Conservation (phyloP, 2,888 invertebrate genomes). For the Macaria liturata region DNA sequence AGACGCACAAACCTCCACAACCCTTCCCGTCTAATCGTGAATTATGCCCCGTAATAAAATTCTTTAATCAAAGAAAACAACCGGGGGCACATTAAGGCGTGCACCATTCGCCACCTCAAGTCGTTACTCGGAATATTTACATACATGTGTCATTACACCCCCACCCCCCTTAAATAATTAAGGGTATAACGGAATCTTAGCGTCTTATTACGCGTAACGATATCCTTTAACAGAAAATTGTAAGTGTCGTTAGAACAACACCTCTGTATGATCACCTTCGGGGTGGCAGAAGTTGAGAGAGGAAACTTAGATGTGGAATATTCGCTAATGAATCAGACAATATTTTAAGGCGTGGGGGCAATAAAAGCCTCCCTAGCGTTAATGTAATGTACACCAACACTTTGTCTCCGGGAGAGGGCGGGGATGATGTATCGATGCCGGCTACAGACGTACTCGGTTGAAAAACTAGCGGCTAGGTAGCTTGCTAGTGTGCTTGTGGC, state of each 20-base stretch:
- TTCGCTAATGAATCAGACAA: slow-evolving; percentile 84
- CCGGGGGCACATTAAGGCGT: slow-evolving; percentile 75
- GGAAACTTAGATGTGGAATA: slow-evolving; percentile 82
- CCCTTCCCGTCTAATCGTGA: slow-evolving; percentile 82
- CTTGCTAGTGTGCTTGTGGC: too few relatives aligned
- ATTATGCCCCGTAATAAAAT: slow-evolving; percentile 82
- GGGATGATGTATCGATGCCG: slow-evolving; percentile 75
- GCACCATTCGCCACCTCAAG: slow-evolving; percentile 79
- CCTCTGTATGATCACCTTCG: slow-evolving; percentile 69
- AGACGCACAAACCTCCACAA: slow-evolving; percentile 54
- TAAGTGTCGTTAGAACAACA: slow-evolving; percentile 72
- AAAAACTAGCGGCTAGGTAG: too few relatives aligned
- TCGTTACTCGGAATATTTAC: slow-evolving; percentile 80
- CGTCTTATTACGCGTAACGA: slow-evolving; percentile 82
- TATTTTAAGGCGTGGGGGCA: slow-evolving; percentile 81
- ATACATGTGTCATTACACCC: slow-evolving; percentile 80
- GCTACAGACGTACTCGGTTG: too few relatives aligned
- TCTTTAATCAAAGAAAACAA: slow-evolving; percentile 84
- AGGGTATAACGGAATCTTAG: slow-evolving; percentile 83
- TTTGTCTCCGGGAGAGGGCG: slow-evolving; percentile 72
- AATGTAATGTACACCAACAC: slow-evolving; percentile 80
- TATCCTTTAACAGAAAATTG: slow-evolving; percentile 82
- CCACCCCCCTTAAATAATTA: slow-evolving; percentile 73
- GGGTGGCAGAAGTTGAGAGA: slow-evolving; percentile 51
- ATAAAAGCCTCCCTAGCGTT: slow-evolving; percentile 78